Percentiles rank a stretch among this genome's conserved stretches.
Evolutionary conservation across 2,888 invertebrate genomes (phyloP).

Genomic region (Baronia brevicornis): DNA sequence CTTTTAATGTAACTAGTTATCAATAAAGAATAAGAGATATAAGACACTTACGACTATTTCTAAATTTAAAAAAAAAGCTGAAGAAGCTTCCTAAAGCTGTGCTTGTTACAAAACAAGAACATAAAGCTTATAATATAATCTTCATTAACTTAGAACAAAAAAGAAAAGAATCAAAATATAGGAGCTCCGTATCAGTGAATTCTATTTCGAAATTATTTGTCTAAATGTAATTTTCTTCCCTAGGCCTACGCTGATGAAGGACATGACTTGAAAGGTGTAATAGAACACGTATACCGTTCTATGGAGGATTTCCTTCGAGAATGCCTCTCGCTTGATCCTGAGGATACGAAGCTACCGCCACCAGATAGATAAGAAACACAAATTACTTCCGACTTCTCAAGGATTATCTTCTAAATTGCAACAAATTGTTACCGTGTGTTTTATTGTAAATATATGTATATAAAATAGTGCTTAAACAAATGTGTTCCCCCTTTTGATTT

Average conservation of each 20-base stretch:
- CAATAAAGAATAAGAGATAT: no score
- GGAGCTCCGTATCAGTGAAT: no score
- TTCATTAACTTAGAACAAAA: no score
- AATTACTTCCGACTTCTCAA: constrained; percentile 7
- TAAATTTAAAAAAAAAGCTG: no score
- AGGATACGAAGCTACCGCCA: constrained; percentile 79
- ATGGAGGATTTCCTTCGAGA: constrained; percentile 95
- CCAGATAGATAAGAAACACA: constrained; percentile 66
- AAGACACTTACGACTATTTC: no score
- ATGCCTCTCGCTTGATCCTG: constrained; percentile 91
- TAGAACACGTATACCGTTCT: constrained; percentile 93
- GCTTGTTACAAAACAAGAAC: no score
- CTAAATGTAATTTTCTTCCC: constrained; percentile 30
- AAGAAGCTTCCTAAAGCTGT: no score
- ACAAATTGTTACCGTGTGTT: constrained; percentile 45
- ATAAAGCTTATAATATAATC: no score
- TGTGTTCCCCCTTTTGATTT: constrained; percentile 59
- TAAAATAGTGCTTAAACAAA: constrained; percentile 65
- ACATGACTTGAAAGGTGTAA: constrained; percentile 87
- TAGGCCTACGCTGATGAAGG: constrained; percentile 96
- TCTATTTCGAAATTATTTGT: neutral
- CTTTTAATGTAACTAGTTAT: no score
- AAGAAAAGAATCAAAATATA: no score
- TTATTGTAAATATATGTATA: constrained; percentile 71
- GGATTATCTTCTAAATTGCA: constrained; percentile 26